Conservation (phyloP, 2,888 invertebrate species). For the Chloroclystis v-ata region DNA sequence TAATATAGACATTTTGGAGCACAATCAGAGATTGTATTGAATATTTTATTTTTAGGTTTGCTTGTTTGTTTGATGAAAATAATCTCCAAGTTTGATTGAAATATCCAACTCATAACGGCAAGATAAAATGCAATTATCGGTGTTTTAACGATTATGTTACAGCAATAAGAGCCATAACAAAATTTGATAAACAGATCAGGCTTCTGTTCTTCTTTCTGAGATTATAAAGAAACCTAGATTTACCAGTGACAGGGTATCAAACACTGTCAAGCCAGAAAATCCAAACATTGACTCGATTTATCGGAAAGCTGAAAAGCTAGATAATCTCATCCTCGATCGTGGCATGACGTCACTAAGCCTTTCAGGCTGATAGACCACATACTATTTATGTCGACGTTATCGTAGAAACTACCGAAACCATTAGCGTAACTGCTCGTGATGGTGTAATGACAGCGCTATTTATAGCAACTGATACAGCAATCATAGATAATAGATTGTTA, state of each 20-base stretch:
- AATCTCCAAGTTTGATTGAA: too few relatives aligned
- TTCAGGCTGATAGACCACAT: conserved; percentile 54
- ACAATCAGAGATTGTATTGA: too few relatives aligned
- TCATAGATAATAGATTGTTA: conserved; percentile 19
- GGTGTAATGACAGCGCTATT: conserved; percentile 39
- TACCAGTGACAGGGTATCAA: conserved; percentile 1
- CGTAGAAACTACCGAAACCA: conserved; percentile 58
- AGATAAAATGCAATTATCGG: too few relatives aligned
- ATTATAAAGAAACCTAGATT: too few relatives aligned
- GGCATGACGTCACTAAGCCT: conserved; percentile 56
- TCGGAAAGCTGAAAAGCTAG: conserved; percentile 54
- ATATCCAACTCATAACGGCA: too few relatives aligned
- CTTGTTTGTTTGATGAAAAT: too few relatives aligned
- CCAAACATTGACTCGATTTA: conserved; percentile 37
- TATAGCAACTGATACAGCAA: conserved; percentile 29
- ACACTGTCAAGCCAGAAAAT: conserved; percentile 8
- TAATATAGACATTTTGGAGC: too few relatives aligned
- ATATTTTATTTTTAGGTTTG: too few relatives aligned
- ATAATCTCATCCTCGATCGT: conserved; percentile 47
- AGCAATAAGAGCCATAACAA: too few relatives aligned
- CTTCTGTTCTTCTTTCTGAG: too few relatives aligned
- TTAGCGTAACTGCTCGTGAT: conserved; percentile 46
- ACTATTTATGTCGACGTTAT: conserved; percentile 71
- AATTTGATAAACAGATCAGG: too few relatives aligned
- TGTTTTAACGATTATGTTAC: too few relatives aligned